These are phyloP conservation scores for Chionomys nivalis DNA, from an alignment of 2,113 vertebrate species.

Conservation along the genomic window DNA sequence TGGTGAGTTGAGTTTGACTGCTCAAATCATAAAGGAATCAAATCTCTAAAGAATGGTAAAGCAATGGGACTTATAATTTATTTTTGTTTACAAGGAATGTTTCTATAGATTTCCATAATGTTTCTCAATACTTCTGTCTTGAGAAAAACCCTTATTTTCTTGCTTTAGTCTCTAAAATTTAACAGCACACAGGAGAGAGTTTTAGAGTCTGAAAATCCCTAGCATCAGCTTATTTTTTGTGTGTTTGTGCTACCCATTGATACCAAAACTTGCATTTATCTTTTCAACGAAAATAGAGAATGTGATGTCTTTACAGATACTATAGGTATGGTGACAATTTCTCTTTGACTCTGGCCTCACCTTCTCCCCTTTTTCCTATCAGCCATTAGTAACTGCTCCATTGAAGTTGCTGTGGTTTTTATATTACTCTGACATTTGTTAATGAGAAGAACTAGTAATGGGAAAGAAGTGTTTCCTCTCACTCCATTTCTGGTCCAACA, in stretches of 20 bases:
- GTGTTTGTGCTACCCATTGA: neutral
- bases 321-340: accelerated
- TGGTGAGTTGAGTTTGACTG: neutral
- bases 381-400: neutral
- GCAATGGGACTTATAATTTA: neutral
- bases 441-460: neutral
- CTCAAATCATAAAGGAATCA: neutral
- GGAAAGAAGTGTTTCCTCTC: neutral
- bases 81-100: neutral
- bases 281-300: neutral
- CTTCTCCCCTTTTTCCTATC: neutral
- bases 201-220: neutral
- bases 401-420: neutral
- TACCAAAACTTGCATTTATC: neutral
- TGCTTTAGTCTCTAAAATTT: neutral
- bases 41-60: neutral
- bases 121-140: neutral
- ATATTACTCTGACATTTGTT: neutral
- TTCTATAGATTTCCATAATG: neutral
- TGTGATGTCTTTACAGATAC: neutral
- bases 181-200: neutral
- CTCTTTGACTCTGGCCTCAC: neutral
- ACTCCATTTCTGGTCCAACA: neutral
- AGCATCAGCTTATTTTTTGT: neutral
- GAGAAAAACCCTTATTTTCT: neutral